Percentiles rank a stretch among this genome's conserved stretches.
These are phyloP conservation scores for Callithrix jacchus DNA, from an alignment of 2,113 vertebrate species.

Conservation along the genomic window DNA sequence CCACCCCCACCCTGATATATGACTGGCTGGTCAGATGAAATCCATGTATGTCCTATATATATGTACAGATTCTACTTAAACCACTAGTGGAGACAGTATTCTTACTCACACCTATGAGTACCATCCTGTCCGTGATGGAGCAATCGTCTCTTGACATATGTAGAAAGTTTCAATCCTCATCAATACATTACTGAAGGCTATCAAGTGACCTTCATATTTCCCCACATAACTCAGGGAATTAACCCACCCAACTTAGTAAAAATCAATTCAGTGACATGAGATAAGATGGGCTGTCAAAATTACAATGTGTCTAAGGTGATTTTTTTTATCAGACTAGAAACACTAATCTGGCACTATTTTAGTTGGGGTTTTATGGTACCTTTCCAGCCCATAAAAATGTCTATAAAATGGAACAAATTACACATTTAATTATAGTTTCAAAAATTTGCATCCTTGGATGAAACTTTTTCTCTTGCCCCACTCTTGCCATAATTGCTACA, in stretches of 20 bases:
- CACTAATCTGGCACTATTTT: not conserved
- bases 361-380: not conserved
- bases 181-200: not conserved
- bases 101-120: not conserved
- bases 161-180: not conserved
- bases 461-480: slow-evolving; percentile 64
- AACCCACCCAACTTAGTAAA: not conserved
- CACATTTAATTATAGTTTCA: slow-evolving; percentile 67
- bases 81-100: not conserved
- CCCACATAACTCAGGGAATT: not conserved
- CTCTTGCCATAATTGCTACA: slow-evolving; percentile 16
- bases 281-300: not conserved
- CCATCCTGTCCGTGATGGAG: not conserved
- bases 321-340: not conserved
- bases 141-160: not conserved
- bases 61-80: not conserved
- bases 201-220: not conserved
- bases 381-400: slow-evolving; percentile 38
- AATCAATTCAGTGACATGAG: slow-evolving; percentile 14
- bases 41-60: not conserved
- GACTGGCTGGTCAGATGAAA: not conserved
- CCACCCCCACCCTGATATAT: not conserved
- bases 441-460: slow-evolving; percentile 65
- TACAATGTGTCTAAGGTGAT: slow-evolving; percentile 4
- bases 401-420: slow-evolving; percentile 69